Percentiles rank a stretch among this genome's conserved stretches.
Evolutionary conservation across 1,140 invertebrate genomes (phyloP).

Genomic region (Pachyrhynchus sulphureomaculatus): DNA sequence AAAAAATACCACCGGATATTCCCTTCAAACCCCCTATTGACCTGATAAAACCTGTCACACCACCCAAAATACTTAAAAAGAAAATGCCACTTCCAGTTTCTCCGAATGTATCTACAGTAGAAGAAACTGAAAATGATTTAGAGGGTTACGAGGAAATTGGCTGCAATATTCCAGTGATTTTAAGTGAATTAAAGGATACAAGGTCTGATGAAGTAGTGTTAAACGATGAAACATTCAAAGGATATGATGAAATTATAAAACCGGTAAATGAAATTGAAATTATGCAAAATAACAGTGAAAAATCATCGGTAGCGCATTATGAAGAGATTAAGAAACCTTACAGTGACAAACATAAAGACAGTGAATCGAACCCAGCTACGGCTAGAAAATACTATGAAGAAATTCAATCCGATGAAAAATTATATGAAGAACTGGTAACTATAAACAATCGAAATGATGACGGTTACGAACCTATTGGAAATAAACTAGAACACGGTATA

Average conservation of each 20-base stretch:
- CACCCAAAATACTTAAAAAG: slow-evolving; percentile 20
- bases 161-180: not conserved
- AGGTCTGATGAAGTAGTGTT: slow-evolving; percentile 1
- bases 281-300: too few species aligned
- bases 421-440: slow-evolving; percentile 37
- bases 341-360: not conserved
- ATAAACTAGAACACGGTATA: not conserved
- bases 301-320: too few species aligned
- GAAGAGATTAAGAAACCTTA: too few species aligned
- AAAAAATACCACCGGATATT: slow-evolving; percentile 19
- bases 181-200: too few species aligned
- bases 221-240: slow-evolving; percentile 18
- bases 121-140: not conserved
- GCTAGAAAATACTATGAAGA: slow-evolving; percentile 1
- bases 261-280: slow-evolving; percentile 13
- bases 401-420: slow-evolving; percentile 25
- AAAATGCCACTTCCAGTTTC: slow-evolving; percentile 25
- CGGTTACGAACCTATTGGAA: slow-evolving; percentile 35
- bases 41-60: slow-evolving; percentile 3
- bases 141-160: slow-evolving; percentile 22
- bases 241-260: slow-evolving; percentile 22
- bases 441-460: slow-evolving; percentile 29
- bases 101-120: not conserved
- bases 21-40: slow-evolving; percentile 23
- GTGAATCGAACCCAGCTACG: not conserved